phyloP scores from a whole-genome alignment of 2,113 vertebrate genomes.

The Odocoileus hemionus region DNA sequence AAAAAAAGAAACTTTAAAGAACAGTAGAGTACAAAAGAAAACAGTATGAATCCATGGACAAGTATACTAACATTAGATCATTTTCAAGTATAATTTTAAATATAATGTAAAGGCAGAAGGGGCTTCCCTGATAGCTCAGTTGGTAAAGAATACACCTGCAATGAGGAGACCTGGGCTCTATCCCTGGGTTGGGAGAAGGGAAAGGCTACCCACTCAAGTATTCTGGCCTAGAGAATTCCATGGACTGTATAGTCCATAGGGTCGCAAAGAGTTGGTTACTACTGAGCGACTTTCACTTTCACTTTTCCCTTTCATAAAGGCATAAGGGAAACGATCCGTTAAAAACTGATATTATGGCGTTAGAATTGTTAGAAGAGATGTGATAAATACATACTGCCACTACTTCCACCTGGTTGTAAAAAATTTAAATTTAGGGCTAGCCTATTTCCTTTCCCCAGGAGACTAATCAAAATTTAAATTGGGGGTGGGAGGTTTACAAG shows the following conservation, averaged over 20 bases:
- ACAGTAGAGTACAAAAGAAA: neutral
- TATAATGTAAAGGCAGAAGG: neutral
- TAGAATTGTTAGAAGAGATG: neutral
- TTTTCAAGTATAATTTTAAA: neutral
- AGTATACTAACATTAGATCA: neutral
- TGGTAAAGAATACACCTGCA: neutral
- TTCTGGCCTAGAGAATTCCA: neutral
- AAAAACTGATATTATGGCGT: neutral
- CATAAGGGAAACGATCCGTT: neutral
- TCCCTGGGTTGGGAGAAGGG: neutral
- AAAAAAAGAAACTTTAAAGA: neutral
- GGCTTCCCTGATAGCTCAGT: neutral
- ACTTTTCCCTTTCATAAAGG: neutral
- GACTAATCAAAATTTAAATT: constrained; percentile 13
- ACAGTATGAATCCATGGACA: neutral
- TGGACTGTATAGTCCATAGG: neutral
- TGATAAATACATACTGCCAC: neutral
- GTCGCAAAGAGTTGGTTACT: neutral
- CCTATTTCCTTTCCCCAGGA: neutral
- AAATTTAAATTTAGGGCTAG: constrained; percentile 38
- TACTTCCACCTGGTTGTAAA: neutral
- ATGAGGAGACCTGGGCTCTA: fast-evolving
- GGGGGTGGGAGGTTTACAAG: neutral
- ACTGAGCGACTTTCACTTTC: neutral
- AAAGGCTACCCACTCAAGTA: neutral